Percentiles rank a stretch among this genome's conserved stretches.
These are phyloP conservation scores for Agriopis aurantiaria DNA, from an alignment of 2,888 invertebrate species.

Conservation along the genomic window DNA sequence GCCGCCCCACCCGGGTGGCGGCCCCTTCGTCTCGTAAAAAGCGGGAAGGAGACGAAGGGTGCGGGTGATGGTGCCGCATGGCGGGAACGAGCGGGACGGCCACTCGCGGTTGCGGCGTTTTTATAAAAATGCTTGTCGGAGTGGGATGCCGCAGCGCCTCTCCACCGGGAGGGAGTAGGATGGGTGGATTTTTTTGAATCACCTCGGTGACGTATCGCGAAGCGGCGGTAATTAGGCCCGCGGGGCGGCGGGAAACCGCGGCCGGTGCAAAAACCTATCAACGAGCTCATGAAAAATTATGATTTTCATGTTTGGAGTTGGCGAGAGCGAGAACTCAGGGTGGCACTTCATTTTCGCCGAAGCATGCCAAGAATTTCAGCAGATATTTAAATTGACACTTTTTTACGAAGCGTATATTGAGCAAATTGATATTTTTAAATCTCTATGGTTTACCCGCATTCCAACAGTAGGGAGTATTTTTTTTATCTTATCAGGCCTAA, in stretches of 20 bases:
- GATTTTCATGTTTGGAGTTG: constrained; percentile 79
- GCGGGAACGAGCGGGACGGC: constrained; percentile 83
- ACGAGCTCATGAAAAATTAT: constrained; percentile 86
- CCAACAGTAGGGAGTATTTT: neutral
- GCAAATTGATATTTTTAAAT: constrained; percentile 39
- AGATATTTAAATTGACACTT: constrained; percentile 60
- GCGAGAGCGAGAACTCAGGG: constrained; percentile 60
- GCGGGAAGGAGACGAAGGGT: constrained; percentile 86
- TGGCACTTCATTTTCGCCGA: constrained; percentile 73
- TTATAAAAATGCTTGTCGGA: constrained; percentile 83
- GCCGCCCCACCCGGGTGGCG: constrained; percentile 84
- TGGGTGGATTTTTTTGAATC: constrained; percentile 84
- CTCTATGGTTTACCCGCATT: constrained; percentile 16
- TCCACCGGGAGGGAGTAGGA: constrained; percentile 73
- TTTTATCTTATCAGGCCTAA: neutral
- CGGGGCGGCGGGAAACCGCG: constrained; percentile 86
- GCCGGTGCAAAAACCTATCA: constrained; percentile 84
- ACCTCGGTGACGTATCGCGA: constrained; percentile 84
- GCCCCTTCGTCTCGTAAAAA: constrained; percentile 87
- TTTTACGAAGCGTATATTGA: constrained; percentile 52
- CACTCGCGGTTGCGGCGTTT: constrained; percentile 84
- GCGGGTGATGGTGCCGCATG: constrained; percentile 74
- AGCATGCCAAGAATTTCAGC: constrained; percentile 69
- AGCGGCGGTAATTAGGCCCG: constrained; percentile 84
- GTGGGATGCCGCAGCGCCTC: constrained; percentile 68